Conservation (phyloP, 2,113 vertebrate species). For the Eptesicus fuscus region DNA sequence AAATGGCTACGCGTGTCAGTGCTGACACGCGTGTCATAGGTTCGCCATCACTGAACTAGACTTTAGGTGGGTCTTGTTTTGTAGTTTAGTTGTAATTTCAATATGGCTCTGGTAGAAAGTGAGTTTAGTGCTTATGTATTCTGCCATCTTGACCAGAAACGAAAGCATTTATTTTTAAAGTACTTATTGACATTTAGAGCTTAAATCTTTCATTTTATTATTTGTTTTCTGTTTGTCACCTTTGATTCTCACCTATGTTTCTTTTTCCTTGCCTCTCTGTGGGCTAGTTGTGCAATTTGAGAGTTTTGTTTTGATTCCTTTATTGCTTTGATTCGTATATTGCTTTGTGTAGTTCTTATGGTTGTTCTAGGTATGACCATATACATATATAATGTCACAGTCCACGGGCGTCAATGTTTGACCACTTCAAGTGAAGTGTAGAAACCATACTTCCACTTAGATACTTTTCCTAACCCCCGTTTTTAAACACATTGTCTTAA, state of each 20-base stretch:
- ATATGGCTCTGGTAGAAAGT: neutral
- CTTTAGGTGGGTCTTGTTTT: too few species aligned
- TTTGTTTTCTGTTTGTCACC: neutral
- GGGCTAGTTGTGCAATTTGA: neutral
- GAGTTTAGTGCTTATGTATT: neutral
- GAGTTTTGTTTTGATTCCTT: neutral
- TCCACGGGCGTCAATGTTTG: neutral
- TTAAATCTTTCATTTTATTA: neutral
- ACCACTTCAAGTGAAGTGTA: neutral
- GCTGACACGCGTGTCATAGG: too few species aligned
- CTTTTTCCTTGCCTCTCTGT: neutral
- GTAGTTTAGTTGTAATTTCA: too few species aligned
- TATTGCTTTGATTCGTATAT: neutral
- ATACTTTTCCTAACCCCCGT: neutral
- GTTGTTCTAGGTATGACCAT: neutral
- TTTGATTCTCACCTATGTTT: neutral
- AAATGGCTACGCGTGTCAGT: too few species aligned
- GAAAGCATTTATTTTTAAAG: constrained; percentile 20
- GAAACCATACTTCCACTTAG: neutral
- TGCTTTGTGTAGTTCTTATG: neutral
- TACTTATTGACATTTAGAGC: neutral
- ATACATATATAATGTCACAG: neutral
- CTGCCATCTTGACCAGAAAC: neutral
- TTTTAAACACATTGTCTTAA: neutral
- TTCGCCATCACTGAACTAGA: too few species aligned